Conservation (phyloP, 2,113 vertebrate genomes). For the Paraplagusia blochii region DNA sequence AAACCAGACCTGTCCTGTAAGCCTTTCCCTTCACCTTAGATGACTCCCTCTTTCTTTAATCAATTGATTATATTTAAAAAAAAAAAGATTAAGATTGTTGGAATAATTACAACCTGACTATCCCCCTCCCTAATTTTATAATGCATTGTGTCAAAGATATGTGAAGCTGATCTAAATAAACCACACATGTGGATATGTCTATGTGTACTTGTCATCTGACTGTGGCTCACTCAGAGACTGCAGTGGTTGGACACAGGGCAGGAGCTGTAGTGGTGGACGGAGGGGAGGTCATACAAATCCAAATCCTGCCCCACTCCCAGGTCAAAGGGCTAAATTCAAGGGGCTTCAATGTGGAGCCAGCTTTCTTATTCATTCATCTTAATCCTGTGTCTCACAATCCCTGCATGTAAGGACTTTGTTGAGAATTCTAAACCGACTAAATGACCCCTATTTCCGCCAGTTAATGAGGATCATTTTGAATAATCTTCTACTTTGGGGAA, state of each 20-base stretch:
- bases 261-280: slow-evolving; percentile 34
- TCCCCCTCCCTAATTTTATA: too few species aligned
- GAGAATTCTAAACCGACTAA: slow-evolving; percentile 29
- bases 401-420: slow-evolving; percentile 34
- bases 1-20: too few species aligned
- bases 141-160: too few species aligned
- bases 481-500: slow-evolving; percentile 1
- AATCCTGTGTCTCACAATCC: slow-evolving; percentile 40
- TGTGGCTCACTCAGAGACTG: slow-evolving; percentile 33
- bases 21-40: too few species aligned
- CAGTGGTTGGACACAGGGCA: slow-evolving; percentile 25
- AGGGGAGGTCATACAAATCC: slow-evolving; percentile 53
- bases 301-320: slow-evolving; percentile 53
- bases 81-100: too few species aligned
- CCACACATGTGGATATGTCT: slow-evolving; percentile 2
- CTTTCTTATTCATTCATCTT: slow-evolving; percentile 49
- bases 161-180: too few species aligned
- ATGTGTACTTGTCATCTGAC: slow-evolving; percentile 46
- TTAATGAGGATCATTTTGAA: slow-evolving; percentile 27
- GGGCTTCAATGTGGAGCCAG: slow-evolving; percentile 36
- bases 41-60: too few species aligned
- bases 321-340: slow-evolving; percentile 65
- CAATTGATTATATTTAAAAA: slow-evolving; percentile 20
- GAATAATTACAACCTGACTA: slow-evolving; percentile 27
- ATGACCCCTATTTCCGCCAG: slow-evolving; percentile 18